Base-by-base conservation (phyloP, 2,797 vertebrate species). In the Serranus cabrilla region DNA sequence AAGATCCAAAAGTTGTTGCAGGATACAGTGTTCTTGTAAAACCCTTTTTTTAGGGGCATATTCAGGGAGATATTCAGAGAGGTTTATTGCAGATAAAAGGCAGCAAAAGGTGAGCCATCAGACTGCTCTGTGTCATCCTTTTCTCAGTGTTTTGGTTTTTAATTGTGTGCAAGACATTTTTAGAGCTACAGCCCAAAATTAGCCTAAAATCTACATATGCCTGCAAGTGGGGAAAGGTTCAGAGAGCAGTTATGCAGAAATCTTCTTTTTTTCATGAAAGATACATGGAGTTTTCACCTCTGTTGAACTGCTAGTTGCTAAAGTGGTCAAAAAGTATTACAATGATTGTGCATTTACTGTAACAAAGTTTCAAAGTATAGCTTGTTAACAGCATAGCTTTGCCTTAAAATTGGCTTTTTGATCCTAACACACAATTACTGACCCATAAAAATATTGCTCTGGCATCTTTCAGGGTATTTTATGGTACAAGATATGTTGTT, bases 191-290 rank as follows among this genome's bases (percentile, higher is more conserved):
- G 63, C 40, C 65, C 62, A 81, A 75, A 90, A 84, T 86, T 80
- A 74, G 80, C 63, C 49, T 78, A 34, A 76, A 77, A 87, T 87
- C 78, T 87, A 73, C 84, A 89, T 85, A 81, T 73, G 82, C 65
- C 84, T 88, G 71, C 77, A 55, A 81, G 77, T 83, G 63, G 59
- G 72, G 69, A 72, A 75, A 73, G 80, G 65, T 83, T 85, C 74
- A 74, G 64, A 55, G 64, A 78, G 85, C 72, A 52, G 60, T 70
- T 72, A 76, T 74, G 86, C 83, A 80, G 45, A 87, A 79, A 49
- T 37, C 34, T 61, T 39, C 66, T 65, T 75, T 62, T 81, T 75
- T 83, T 82, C 72, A 75, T 85, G 57, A 84, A 86, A 88, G 50
- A 80, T 76, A 61, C 69, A 82, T 79, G 18, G 21, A 62, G 12